A percentile compares a stretch with the other conserved stretches of the same genome.
Conservation (phyloP, 1,140 invertebrate genomes). For the Glomeris maerens region DNA sequence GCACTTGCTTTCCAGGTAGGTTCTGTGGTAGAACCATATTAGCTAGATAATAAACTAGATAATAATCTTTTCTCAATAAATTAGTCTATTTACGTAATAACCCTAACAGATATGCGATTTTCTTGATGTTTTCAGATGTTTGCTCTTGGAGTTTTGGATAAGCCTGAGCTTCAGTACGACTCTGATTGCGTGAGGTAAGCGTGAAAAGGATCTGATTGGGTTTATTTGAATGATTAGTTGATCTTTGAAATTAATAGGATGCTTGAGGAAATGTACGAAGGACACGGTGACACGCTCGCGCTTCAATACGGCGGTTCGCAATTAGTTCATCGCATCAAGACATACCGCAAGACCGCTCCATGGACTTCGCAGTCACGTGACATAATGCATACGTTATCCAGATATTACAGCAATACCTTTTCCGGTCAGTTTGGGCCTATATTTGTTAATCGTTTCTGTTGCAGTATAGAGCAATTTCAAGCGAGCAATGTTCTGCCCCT, state of each 20-base stretch:
- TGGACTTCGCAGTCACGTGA: constrained; percentile 97
- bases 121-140: constrained; percentile 48
- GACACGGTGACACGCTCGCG: constrained; percentile 95
- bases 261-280: constrained; percentile 92
- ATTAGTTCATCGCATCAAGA: constrained; percentile 84
- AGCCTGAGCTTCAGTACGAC: constrained; percentile 79
- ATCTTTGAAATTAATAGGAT: constrained; percentile 38
- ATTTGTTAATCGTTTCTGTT: constrained; percentile 1
- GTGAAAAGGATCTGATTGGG: constrained; percentile 1
- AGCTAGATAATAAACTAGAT: background rate
- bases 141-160: constrained; percentile 68
- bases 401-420: constrained; percentile 98
- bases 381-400: constrained; percentile 93
- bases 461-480: no score
- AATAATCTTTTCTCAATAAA: background rate
- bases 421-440: constrained; percentile 47
- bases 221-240: constrained; percentile 1
- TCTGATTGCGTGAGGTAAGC: constrained; percentile 63
- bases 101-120: background rate
- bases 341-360: constrained; percentile 81
- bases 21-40: constrained; percentile 2
- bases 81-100: constrained; percentile 1
- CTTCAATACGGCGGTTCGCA: constrained; percentile 98
- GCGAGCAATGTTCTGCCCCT: no score
- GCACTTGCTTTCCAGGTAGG: constrained; percentile 73